phyloP scores from a whole-genome alignment of 2,797 vertebrate species.

The Phylloscopus collybita region DNA sequence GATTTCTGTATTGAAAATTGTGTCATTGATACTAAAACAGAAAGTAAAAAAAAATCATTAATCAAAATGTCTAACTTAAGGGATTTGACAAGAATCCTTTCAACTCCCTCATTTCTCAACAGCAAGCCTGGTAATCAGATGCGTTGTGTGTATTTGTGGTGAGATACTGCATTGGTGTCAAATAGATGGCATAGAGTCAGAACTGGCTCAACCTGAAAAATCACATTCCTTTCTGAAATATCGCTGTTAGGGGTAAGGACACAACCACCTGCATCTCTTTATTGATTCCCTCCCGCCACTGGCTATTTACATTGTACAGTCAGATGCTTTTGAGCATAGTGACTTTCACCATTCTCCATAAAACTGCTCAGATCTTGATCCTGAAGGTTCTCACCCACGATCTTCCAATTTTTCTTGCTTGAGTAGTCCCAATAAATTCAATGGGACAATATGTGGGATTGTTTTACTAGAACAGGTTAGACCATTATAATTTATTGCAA shows the following conservation, averaged over 20 bases:
- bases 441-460: background rate
- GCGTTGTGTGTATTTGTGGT: background rate
- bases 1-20: background rate
- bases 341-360: background rate
- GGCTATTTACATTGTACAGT: background rate
- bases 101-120: background rate
- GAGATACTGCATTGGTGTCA: background rate
- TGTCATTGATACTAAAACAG: background rate
- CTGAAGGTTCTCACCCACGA: background rate
- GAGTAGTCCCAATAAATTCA: background rate
- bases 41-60: background rate
- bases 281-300: background rate
- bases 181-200: background rate
- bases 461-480: background rate
- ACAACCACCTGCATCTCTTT: background rate
- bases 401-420: background rate
- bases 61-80: background rate
- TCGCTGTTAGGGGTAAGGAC: background rate
- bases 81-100: background rate
- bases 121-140: background rate
- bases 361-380: background rate
- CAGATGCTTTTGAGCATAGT: background rate
- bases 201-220: slow-evolving; percentile 44
- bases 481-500: background rate
- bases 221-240: slow-evolving; percentile 46